Conservation (phyloP, 2,113 vertebrate genomes). For the Leptosomus discolor region DNA sequence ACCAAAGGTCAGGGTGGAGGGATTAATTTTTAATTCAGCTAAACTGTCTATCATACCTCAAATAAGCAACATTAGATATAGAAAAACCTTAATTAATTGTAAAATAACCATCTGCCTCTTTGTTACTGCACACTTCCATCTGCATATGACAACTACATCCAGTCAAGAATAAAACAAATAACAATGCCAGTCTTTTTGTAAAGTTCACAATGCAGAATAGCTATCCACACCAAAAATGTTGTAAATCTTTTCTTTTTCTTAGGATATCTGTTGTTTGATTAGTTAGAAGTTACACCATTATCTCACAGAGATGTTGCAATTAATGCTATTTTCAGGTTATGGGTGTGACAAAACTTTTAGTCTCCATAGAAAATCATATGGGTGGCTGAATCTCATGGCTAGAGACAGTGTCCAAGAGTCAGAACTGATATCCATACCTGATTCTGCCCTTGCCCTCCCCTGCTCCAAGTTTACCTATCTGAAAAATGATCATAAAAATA, state of each 20-base stretch:
- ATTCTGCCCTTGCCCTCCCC: not conserved
- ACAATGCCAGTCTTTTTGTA: not conserved
- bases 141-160: not conserved
- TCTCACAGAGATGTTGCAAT: not conserved
- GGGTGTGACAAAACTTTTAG: accelerated
- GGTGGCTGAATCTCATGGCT: not conserved
- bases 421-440: not conserved
- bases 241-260: not conserved
- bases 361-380: not conserved
- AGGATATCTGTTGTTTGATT: not conserved
- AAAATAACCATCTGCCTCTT: not conserved
- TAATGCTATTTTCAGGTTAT: not conserved
- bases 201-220: not conserved
- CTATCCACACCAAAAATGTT: not conserved
- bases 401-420: not conserved
- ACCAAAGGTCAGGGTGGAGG: not conserved
- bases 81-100: not conserved
- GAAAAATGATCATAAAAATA: not conserved
- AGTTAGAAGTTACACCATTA: not conserved
- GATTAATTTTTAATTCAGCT: conserved; percentile 16
- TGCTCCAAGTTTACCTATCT: not conserved
- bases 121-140: not conserved
- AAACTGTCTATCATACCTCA: not conserved
- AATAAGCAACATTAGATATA: not conserved
- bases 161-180: not conserved